These are phyloP conservation scores for Falco rusticolus DNA, from an alignment of 2,797 vertebrate genomes.

Conservation along the genomic window DNA sequence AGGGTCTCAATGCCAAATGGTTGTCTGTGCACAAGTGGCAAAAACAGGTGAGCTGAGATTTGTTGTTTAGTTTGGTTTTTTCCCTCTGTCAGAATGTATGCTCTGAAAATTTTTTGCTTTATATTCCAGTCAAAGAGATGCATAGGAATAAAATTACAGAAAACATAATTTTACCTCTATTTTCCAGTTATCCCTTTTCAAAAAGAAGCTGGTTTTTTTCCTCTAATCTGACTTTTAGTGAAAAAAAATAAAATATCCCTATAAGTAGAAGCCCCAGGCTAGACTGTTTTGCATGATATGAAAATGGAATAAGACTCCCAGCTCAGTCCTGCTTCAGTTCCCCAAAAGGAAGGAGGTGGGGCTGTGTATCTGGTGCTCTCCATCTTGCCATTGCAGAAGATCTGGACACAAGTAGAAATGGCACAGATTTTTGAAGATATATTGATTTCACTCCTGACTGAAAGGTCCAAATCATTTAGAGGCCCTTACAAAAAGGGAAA, in stretches of 20 bases:
- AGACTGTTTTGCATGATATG: not conserved
- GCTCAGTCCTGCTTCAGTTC: not conserved
- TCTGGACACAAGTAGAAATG: not conserved
- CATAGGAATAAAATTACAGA: not conserved
- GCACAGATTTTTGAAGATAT: not conserved
- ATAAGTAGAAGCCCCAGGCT: not conserved
- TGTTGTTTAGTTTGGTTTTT: not conserved
- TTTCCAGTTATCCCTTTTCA: not conserved
- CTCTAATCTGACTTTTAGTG: not conserved
- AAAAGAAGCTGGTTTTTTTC: not conserved
- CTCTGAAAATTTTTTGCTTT: not conserved
- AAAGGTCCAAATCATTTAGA: not conserved
- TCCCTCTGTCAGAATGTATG: not conserved
- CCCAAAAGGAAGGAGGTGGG: not conserved
- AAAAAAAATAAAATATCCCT: not conserved
- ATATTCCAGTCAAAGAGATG: not conserved
- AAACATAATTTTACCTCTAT: not conserved
- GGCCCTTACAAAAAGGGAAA: not conserved
- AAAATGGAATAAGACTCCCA: not conserved
- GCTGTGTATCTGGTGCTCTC: not conserved
- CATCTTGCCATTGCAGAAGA: not conserved
- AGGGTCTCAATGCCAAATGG: not conserved
- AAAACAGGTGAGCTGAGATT: not conserved
- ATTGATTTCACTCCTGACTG: not conserved
- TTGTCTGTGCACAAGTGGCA: not conserved